Evolutionary conservation across 2,113 vertebrate species (phyloP).

Genomic region (Toxotes jaculatrix): DNA sequence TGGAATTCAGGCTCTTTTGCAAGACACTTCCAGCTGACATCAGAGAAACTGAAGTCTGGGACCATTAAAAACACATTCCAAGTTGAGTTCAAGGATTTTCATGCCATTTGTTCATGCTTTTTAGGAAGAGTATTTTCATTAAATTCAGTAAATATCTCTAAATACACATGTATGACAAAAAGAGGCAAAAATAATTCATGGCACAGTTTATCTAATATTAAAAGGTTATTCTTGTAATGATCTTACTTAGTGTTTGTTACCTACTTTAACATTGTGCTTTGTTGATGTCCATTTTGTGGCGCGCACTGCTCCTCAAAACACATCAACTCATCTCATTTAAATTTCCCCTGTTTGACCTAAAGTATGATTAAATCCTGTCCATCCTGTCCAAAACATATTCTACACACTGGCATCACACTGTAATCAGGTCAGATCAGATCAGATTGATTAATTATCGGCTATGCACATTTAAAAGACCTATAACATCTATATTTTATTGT

Average conservation of each 20-base stretch:
- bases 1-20: constrained; percentile 47
- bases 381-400: background rate
- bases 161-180: background rate
- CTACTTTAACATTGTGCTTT: background rate
- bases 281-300: background rate
- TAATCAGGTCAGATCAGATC: background rate
- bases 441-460: background rate
- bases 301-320: background rate
- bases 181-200: background rate
- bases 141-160: background rate
- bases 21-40: constrained; percentile 70
- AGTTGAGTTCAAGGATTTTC: constrained; percentile 49
- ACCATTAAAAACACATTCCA: constrained; percentile 67
- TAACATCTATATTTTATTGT: too few species aligned
- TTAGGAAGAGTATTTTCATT: constrained; percentile 1
- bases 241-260: background rate
- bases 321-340: background rate
- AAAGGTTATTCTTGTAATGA: background rate
- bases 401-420: too few species aligned
- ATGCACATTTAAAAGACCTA: background rate
- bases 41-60: constrained; percentile 62
- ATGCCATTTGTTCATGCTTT: background rate
- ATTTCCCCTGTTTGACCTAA: background rate
- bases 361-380: background rate
- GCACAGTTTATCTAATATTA: background rate